Conservation (phyloP, 1,140 invertebrate species). For the Zaprionus ornatus region DNA sequence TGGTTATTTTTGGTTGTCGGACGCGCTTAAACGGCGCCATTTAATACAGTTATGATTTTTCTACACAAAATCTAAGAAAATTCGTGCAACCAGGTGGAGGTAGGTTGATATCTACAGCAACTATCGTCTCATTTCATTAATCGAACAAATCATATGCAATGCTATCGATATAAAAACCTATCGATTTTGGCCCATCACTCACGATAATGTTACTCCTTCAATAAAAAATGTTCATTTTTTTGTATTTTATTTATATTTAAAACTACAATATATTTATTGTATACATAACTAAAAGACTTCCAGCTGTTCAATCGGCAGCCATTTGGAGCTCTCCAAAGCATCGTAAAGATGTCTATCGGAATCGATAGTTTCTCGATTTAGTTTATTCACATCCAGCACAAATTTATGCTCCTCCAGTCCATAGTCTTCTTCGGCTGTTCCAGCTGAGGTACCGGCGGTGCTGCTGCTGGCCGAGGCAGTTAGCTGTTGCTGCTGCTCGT, state of each 20-base stretch:
- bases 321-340: constrained; percentile 91
- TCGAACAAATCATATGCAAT: background rate
- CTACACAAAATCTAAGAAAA: constrained; percentile 25
- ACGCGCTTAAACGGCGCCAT: constrained; percentile 76
- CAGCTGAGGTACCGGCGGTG: background rate
- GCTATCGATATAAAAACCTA: background rate
- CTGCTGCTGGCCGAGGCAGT: constrained; percentile 27
- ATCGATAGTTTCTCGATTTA: constrained; percentile 90
- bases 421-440: constrained; percentile 62
- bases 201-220: background rate
- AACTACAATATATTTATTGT: background rate
- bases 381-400: constrained; percentile 88
- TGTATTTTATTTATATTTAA: background rate
- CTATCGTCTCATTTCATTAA: background rate
- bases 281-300: constrained; percentile 83
- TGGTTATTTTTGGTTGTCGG: constrained; percentile 77
- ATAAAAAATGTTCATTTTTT: background rate
- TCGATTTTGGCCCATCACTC: background rate
- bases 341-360: constrained; percentile 91
- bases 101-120: constrained; percentile 8
- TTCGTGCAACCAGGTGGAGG: constrained; percentile 8
- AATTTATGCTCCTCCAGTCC: constrained; percentile 88
- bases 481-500: constrained; percentile 71
- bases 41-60: constrained; percentile 37
- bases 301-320: constrained; percentile 88